Percentiles rank a stretch among this genome's conserved stretches.
Conservation (phyloP, 2,797 vertebrate species). For the Spinus pinus region DNA sequence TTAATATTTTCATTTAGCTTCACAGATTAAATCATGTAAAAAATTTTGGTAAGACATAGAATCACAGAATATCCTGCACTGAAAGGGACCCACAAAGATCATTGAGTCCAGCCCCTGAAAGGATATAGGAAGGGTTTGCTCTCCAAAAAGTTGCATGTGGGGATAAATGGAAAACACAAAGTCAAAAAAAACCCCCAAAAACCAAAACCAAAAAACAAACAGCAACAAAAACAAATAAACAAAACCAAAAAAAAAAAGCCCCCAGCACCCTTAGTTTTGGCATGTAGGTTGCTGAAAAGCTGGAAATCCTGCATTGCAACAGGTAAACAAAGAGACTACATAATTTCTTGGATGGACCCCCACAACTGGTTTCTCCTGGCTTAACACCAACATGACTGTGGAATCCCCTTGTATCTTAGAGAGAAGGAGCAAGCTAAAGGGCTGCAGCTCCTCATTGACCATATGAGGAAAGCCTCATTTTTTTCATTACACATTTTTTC, state of each 20-base stretch:
- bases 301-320: not conserved
- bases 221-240: not conserved
- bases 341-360: not conserved
- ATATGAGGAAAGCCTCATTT: conserved; percentile 46
- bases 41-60: not conserved
- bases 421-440: not conserved
- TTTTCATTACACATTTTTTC: conserved; percentile 49
- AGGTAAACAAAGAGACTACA: not conserved
- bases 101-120: not conserved
- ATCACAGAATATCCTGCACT: not conserved
- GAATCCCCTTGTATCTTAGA: conserved; percentile 12
- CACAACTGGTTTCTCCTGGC: not conserved
- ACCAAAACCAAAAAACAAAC: accelerated
- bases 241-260: accelerated
- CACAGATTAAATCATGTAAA: not conserved
- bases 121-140: not conserved
- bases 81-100: not conserved
- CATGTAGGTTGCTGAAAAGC: not conserved
- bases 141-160: not conserved
- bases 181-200: not conserved
- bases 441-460: conserved; percentile 16
- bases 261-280: not conserved
- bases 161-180: not conserved
- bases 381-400: not conserved
- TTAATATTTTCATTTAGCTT: not conserved